Conservation (phyloP, 92 coral and sea anemone genomes). For the Siderastrea radians region DNA sequence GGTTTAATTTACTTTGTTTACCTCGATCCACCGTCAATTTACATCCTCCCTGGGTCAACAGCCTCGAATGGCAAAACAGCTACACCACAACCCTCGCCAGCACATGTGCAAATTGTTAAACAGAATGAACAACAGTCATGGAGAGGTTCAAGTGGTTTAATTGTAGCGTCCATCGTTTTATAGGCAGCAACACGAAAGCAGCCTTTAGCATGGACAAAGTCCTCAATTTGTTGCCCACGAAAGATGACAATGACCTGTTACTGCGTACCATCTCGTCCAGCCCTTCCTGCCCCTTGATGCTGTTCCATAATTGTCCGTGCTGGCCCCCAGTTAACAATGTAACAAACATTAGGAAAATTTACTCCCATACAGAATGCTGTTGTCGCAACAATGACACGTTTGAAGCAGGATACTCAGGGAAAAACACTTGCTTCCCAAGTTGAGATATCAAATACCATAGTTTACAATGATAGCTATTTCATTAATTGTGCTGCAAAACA, state of each 20-base stretch:
- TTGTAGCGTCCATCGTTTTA: constrained; percentile 40
- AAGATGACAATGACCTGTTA: constrained; percentile 49
- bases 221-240: constrained; percentile 76
- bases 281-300: constrained; percentile 73
- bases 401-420: background rate
- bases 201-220: constrained; percentile 63
- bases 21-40: background rate
- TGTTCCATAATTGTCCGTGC: constrained; percentile 59
- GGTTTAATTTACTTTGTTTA: too few species aligned
- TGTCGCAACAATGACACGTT: constrained; percentile 43
- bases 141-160: constrained; percentile 38
- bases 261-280: constrained; percentile 43
- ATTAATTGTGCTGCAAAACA: constrained; percentile 67
- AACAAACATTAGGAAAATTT: constrained; percentile 68
- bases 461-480: constrained; percentile 47
- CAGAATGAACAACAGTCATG: constrained; percentile 74
- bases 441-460: constrained; percentile 23
- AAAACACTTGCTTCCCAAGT: constrained; percentile 32
- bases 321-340: constrained; percentile 71
- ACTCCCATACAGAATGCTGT: constrained; percentile 76
- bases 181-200: constrained; percentile 73
- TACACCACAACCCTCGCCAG: constrained; percentile 7
- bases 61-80: too few species aligned
- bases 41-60: background rate
- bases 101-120: constrained; percentile 53